phyloP scores from a whole-genome alignment of 1,140 invertebrate species.

The Heliconius hewitsoni region DNA sequence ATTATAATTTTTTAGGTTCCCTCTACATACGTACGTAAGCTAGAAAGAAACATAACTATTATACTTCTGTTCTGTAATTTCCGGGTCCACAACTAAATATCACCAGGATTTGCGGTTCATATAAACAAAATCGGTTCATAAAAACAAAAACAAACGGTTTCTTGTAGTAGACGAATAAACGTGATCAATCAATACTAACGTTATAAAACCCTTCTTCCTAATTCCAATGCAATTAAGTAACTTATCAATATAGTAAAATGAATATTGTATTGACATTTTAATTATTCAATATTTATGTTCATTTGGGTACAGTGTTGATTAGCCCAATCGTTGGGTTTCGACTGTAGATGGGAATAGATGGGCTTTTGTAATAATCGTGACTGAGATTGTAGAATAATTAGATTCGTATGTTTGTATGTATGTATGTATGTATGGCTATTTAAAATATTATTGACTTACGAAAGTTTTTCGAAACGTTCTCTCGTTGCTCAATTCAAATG shows the following conservation, averaged over 20 bases:
- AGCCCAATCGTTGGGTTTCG: slow-evolving; percentile 44
- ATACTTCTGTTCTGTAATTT: not conserved
- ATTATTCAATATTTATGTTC: slow-evolving; percentile 39
- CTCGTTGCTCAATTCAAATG: slow-evolving; percentile 50
- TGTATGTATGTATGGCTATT: slow-evolving; percentile 52
- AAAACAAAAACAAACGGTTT: not conserved
- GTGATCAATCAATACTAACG: not conserved
- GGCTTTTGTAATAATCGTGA: slow-evolving; percentile 69
- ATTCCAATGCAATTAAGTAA: not conserved
- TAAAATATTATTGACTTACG: slow-evolving; percentile 72
- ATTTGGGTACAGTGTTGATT: slow-evolving; percentile 42
- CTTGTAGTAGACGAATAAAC: not conserved
- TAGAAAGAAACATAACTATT: no score
- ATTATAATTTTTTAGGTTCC: no score
- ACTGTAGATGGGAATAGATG: slow-evolving; percentile 42
- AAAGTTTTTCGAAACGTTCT: slow-evolving; percentile 65
- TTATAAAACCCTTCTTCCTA: not conserved
- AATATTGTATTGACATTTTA: slow-evolving; percentile 21
- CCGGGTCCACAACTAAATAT: not conserved
- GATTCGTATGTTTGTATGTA: slow-evolving; percentile 41
- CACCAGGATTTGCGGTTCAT: not conserved
- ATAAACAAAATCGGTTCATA: not conserved
- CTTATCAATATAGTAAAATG: not conserved
- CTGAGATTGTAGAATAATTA: slow-evolving; percentile 69
- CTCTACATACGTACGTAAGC: no score